Conservation (phyloP, 2,113 vertebrate species). For the Tenrec ecaudatus region DNA sequence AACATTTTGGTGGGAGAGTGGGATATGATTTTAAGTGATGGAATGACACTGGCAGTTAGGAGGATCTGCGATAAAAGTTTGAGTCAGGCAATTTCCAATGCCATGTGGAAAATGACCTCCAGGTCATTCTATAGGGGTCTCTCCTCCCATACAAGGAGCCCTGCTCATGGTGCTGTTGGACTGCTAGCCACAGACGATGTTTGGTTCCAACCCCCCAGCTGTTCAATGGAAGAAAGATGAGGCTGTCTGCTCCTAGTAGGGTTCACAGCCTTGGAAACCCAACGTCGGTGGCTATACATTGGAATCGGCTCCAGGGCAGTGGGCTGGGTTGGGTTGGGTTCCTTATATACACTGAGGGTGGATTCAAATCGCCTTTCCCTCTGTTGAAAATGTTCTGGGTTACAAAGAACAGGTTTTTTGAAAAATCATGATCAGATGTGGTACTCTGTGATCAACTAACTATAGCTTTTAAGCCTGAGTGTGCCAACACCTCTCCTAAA, state of each 20-base stretch:
- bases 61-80: conserved; percentile 42
- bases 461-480: conserved; percentile 40
- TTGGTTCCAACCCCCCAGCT: background rate
- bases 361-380: background rate
- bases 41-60: background rate
- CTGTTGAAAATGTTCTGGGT: conserved; percentile 33
- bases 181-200: too few species aligned
- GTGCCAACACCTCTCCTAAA: background rate
- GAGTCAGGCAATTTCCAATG: background rate
- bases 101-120: conserved; percentile 35
- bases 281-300: too few species aligned
- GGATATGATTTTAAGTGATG: background rate
- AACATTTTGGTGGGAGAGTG: background rate
- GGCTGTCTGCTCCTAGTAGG: too few species aligned
- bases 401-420: conserved; percentile 32
- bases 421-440: conserved; percentile 43
- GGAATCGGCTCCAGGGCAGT: too few species aligned
- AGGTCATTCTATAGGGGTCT: background rate
- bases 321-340: too few species aligned
- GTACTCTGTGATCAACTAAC: conserved; percentile 35
- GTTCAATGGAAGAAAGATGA: too few species aligned
- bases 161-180: too few species aligned
- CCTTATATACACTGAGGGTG: too few species aligned
- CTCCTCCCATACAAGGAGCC: background rate
- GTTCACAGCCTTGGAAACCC: background rate